Evolutionary conservation across 2,797 vertebrate genomes (phyloP).

Genomic region (Coregonus ussuriensis): DNA sequence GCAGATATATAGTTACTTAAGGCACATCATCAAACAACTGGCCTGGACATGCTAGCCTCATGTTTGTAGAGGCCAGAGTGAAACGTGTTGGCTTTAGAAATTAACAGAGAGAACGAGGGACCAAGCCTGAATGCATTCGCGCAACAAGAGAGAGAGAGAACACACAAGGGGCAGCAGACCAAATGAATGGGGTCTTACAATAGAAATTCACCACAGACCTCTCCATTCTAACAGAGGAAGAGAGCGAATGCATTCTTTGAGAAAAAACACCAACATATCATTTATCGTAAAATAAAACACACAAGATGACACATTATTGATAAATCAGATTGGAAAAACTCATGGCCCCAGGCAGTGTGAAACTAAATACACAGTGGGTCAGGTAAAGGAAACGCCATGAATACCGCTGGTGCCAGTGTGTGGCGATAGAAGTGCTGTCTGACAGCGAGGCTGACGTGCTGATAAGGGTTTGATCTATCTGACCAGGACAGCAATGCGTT

Average conservation of each 20-base stretch:
- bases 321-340: conserved; percentile 35
- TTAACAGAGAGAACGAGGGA: conserved; percentile 32
- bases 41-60: conserved; percentile 13
- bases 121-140: conserved; percentile 31
- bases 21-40: conserved; percentile 17
- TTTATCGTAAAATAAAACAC: conserved; percentile 35
- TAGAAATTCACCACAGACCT: too few relatives aligned
- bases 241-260: not conserved
- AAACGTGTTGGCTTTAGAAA: conserved; percentile 39
- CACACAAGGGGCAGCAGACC: too few relatives aligned
- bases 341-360: conserved; percentile 18
- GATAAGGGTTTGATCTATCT: conserved; percentile 41
- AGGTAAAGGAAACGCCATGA: conserved; percentile 40
- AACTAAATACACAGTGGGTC: conserved; percentile 24
- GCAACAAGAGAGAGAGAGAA: conserved; percentile 3
- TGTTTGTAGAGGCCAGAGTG: conserved; percentile 26
- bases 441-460: conserved; percentile 42
- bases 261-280: conserved; percentile 33
- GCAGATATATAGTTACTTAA: conserved; percentile 24
- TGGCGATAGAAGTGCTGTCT: conserved; percentile 37
- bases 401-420: conserved; percentile 12
- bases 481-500: conserved; percentile 41
- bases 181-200: too few relatives aligned
- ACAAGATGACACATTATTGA: conserved; percentile 32
- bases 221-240: too few relatives aligned